These are phyloP conservation scores for Corbicula japonica DNA, from an alignment of 2,888 invertebrate genomes.

Conservation along the genomic window DNA sequence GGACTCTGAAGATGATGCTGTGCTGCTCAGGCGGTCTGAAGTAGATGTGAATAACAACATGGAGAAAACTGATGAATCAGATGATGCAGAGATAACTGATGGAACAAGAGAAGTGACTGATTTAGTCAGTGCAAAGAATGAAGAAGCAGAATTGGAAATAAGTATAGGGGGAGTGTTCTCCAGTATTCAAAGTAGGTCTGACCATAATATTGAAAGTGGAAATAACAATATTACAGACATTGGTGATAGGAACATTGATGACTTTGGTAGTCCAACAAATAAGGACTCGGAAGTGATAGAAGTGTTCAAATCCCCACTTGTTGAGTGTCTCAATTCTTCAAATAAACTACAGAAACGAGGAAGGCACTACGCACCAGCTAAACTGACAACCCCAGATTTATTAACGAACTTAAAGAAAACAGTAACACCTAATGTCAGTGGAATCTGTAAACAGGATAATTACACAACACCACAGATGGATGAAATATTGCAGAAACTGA, in stretches of 20 bases:
- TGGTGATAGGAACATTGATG: neutral
- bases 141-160: too few relatives aligned
- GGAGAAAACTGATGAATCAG: neutral
- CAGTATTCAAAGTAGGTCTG: too few relatives aligned
- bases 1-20: conserved; percentile 18
- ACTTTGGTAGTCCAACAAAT: too few relatives aligned
- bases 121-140: too few relatives aligned
- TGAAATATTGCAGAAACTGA: conserved; percentile 51
- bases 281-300: neutral
- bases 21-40: conserved; percentile 30
- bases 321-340: conserved; percentile 12
- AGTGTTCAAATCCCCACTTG: neutral
- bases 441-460: too few relatives aligned
- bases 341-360: too few relatives aligned
- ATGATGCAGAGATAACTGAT: neutral
- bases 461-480: conserved; percentile 71
- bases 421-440: conserved; percentile 18
- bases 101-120: too few relatives aligned
- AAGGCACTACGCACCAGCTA: neutral
- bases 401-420: neutral
- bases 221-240: neutral
- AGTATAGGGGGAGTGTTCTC: too few relatives aligned
- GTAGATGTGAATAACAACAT: neutral
- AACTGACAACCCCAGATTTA: neutral
- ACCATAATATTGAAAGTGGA: neutral